These are phyloP conservation scores for Agonum fuliginosum DNA, from an alignment of 2,888 invertebrate genomes.

Conservation along the genomic window DNA sequence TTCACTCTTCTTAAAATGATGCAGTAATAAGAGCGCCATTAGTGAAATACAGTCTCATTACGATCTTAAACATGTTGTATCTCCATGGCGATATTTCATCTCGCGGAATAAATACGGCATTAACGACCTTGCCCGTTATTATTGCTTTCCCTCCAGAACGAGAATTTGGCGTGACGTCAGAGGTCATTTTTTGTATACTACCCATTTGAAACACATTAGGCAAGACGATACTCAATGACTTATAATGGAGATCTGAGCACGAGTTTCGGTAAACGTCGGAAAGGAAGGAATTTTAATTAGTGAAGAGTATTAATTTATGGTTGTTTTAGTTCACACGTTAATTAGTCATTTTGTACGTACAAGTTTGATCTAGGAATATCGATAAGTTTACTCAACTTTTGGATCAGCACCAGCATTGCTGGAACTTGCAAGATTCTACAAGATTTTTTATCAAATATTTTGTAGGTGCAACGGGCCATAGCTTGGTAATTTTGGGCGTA, in stretches of 20 bases:
- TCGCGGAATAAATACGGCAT: constrained; percentile 64
- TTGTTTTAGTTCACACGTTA: constrained; percentile 58
- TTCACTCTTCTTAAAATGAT: constrained; percentile 6
- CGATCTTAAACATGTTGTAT: constrained; percentile 62
- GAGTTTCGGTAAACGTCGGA: constrained; percentile 45
- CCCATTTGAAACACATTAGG: constrained; percentile 58
- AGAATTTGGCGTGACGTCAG: constrained; percentile 60
- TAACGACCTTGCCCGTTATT: constrained; percentile 65
- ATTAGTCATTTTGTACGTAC: constrained; percentile 47
- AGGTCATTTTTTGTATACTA: constrained; percentile 59
- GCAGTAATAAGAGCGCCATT: constrained; percentile 46
- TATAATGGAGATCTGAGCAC: constrained; percentile 13
- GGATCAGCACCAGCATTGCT: too few relatives aligned
- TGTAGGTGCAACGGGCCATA: too few relatives aligned
- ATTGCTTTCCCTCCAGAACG: constrained; percentile 49
- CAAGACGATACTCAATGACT: constrained; percentile 18
- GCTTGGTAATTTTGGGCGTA: not conserved
- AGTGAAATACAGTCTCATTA: constrained; percentile 62
- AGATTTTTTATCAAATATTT: too few relatives aligned
- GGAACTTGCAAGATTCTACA: too few relatives aligned
- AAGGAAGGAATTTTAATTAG: constrained; percentile 60
- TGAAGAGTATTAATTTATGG: constrained; percentile 54
- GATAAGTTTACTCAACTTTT: too few relatives aligned
- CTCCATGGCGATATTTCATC: constrained; percentile 63
- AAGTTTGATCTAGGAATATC: constrained; percentile 15